These are phyloP conservation scores for Urocyon cinereoargenteus DNA, from an alignment of 2,797 vertebrate species.

Conservation along the genomic window DNA sequence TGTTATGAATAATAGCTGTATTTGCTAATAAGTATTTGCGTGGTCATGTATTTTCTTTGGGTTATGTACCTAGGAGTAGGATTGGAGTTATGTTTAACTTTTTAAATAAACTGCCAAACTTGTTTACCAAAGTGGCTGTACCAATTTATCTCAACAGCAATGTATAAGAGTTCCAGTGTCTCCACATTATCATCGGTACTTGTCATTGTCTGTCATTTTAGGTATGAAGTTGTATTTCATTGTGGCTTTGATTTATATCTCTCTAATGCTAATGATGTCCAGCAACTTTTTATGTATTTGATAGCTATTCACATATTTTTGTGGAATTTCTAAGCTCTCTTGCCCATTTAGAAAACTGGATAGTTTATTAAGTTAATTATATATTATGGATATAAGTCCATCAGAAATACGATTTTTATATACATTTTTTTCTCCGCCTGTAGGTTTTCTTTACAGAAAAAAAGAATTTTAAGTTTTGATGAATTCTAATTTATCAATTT, in stretches of 20 bases:
- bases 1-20: neutral
- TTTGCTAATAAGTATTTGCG: neutral
- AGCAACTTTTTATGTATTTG: neutral
- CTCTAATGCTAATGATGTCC: neutral
- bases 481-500: neutral
- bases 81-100: neutral
- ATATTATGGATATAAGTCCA: neutral
- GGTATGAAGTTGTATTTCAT: neutral
- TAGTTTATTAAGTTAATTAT: neutral
- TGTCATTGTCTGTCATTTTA: neutral
- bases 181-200: neutral
- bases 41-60: neutral
- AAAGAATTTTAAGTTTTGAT: neutral
- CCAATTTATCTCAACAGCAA: neutral
- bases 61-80: neutral
- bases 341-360: neutral
- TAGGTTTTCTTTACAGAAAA: neutral
- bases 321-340: neutral
- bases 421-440: neutral
- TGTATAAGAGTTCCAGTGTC: neutral
- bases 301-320: neutral
- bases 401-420: neutral
- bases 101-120: neutral
- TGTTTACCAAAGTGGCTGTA: neutral
- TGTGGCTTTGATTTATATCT: neutral